Evolutionary conservation across 2,888 invertebrate species (phyloP), one percentile per base, ranked within the genome.

Genomic region (Rotaria magnacalcarata): DNA sequence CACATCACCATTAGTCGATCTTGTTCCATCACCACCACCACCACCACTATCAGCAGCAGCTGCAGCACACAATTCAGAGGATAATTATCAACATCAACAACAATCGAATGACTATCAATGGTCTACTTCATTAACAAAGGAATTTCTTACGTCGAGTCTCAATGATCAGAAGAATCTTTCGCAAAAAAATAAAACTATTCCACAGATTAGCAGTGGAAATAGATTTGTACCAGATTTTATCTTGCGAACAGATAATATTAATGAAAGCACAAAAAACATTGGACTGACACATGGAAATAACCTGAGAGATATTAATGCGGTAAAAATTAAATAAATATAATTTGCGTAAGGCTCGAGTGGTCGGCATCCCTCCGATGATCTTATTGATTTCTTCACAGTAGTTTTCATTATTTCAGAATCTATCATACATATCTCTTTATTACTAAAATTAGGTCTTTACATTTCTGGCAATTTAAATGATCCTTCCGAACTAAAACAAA

Each of bases 11-110:
- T 43, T 80, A 80, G 34, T 80, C 21, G 80, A 80, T 80, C 47
- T 80, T 10, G 80, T 80, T 24, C 80, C 80, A 47, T 80, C 80
- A 47, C 80, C 80, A 80, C 80, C 80, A 34, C 34, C 34, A 34
- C 34, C 34, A 2, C 34, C 34, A 34, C 34, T 2, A 34, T 80
- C 80, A 47, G 47, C 80, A 80, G 47, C 80, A 11, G 34, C 6
- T n/a, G 6, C 43, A 24, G 47, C n/a, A n/a, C 43, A 80, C 5
- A n/a, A 4, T 43, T 0, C 47, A 21, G 80, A 80, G n/a, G 47
- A 47, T 80, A 47, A 47, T n/a, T 47, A 43, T 47, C 80, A 80
- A 47, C 75, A 80, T 5, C 47, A 80, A 80, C 75, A 75, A 24
- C 41, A 41, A 43, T 21, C 2, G 43, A 43, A 75, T 75, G 47